A percentile compares a stretch with the other conserved stretches of the same genome.
These are phyloP conservation scores for Coleophora flavipennella DNA, from an alignment of 2,888 invertebrate species.

Conservation along the genomic window DNA sequence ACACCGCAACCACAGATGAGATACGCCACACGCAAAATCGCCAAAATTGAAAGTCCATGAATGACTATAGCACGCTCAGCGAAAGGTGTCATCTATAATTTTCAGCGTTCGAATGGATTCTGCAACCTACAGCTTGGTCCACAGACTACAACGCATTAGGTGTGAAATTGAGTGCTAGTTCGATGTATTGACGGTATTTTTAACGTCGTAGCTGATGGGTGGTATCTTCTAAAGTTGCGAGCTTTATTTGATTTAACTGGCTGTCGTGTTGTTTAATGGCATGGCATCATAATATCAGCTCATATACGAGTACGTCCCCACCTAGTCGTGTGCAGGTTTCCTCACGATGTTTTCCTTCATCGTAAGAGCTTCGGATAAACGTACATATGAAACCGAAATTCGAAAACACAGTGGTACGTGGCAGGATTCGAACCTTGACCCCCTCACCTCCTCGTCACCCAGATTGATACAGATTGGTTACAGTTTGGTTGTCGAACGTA, in stretches of 20 bases:
- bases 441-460: too few species aligned
- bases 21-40: slow-evolving; percentile 20
- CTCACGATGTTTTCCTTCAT: too few species aligned
- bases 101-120: slow-evolving; percentile 34
- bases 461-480: too few species aligned
- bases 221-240: slow-evolving; percentile 23
- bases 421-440: too few species aligned
- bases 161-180: slow-evolving; percentile 6
- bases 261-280: neutral
- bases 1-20: slow-evolving; percentile 31
- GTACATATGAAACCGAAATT: too few species aligned
- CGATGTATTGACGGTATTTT: slow-evolving; percentile 10
- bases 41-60: slow-evolving; percentile 36
- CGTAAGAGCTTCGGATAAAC: too few species aligned
- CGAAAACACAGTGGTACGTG: too few species aligned
- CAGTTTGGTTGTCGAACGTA: too few species aligned
- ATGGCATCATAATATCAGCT: too few species aligned
- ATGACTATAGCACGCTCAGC: slow-evolving; percentile 19
- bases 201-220: slow-evolving; percentile 15
- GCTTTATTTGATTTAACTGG: slow-evolving; percentile 7
- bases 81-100: slow-evolving; percentile 33
- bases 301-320: too few species aligned
- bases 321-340: too few species aligned
- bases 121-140: slow-evolving; percentile 20
- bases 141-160: slow-evolving; percentile 23